A percentile compares a stretch with the other conserved stretches of the same genome.
These are phyloP conservation scores for Triplophysa dalaica DNA, from an alignment of 2,113 vertebrate genomes.

Conservation along the genomic window DNA sequence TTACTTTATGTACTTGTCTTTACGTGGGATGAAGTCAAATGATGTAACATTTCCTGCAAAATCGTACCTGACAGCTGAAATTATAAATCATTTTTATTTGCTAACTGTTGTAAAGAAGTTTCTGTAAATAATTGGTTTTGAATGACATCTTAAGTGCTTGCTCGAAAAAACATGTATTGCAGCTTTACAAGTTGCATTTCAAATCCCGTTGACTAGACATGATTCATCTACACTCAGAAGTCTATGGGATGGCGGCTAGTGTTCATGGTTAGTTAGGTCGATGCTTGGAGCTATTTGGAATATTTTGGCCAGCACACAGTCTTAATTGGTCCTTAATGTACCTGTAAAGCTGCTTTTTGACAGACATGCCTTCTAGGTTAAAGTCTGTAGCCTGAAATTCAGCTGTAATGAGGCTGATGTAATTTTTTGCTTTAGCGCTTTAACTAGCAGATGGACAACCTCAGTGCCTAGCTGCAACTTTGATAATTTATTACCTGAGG, in stretches of 20 bases:
- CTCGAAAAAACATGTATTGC: too few species aligned
- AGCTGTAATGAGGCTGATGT: conserved; percentile 61
- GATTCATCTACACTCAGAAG: neutral
- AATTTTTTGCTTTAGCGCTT: conserved; percentile 16
- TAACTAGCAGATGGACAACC: conserved; percentile 42
- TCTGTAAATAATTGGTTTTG: too few species aligned
- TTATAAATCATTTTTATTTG: too few species aligned
- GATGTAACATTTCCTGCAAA: too few species aligned
- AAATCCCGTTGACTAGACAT: too few species aligned
- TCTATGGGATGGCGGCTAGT: neutral
- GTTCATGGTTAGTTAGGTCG: neutral
- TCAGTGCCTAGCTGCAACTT: conserved; percentile 36
- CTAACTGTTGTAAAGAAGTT: too few species aligned
- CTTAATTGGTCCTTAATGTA: conserved; percentile 61
- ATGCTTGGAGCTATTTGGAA: conserved; percentile 58
- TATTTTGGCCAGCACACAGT: conserved; percentile 63
- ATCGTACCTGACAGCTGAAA: too few species aligned
- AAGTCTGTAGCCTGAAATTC: conserved; percentile 54
- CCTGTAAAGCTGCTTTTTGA: conserved; percentile 55
- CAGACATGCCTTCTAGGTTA: conserved; percentile 53
- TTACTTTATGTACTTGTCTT: too few species aligned
- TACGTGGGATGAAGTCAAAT: too few species aligned
- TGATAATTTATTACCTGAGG: conserved; percentile 51
- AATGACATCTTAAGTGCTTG: too few species aligned
- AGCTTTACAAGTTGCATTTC: too few species aligned